Evolutionary conservation across 2,113 vertebrate species (phyloP).

Genomic region (Microcebus griseorufus): DNA sequence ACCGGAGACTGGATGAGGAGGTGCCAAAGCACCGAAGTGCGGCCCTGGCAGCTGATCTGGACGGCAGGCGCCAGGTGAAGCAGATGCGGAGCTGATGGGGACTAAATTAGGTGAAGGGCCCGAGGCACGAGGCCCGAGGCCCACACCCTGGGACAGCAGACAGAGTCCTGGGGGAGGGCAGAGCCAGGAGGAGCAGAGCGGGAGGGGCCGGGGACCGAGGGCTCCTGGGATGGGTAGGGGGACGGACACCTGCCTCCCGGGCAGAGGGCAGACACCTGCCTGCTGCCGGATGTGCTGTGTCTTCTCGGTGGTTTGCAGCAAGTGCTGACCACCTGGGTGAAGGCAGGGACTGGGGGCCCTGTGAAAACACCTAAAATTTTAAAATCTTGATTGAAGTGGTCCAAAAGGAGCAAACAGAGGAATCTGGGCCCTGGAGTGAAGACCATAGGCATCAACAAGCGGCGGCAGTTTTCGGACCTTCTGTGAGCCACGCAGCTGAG

Average conservation of each 20-base stretch:
- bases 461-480: accelerated
- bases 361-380: not conserved
- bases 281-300: not conserved
- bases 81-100: accelerated
- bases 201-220: not conserved
- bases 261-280: accelerated
- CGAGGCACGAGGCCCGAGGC: too few relatives aligned
- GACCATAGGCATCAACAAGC: accelerated
- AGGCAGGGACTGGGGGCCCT: not conserved
- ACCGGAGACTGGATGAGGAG: not conserved
- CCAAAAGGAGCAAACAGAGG: not conserved
- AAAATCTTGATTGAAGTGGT: not conserved
- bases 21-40: too few relatives aligned
- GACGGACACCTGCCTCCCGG: too few relatives aligned
- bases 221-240: not conserved
- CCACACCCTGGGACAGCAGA: not conserved
- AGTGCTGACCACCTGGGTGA: accelerated
- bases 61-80: accelerated
- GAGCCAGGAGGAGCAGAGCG: accelerated
- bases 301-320: not conserved
- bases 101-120: not conserved
- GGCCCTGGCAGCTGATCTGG: not conserved
- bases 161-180: not conserved
- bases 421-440: accelerated
- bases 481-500: accelerated